Conservation (phyloP, 2,113 vertebrate species). For the Melanostigma gelatinosum region DNA sequence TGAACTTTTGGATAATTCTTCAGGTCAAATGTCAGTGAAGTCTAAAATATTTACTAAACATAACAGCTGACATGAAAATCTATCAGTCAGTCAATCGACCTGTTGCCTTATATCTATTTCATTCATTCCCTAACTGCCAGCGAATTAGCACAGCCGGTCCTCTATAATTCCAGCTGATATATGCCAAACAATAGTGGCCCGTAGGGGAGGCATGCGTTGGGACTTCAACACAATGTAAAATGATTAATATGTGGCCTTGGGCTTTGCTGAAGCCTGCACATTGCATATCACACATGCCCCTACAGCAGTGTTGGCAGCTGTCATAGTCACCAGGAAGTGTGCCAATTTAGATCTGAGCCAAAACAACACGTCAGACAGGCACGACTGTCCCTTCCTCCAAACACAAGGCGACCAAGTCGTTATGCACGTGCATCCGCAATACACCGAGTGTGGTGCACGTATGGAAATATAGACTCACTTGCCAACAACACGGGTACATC, state of each 20-base stretch:
- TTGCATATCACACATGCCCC: constrained; percentile 20
- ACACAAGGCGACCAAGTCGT: constrained; percentile 4
- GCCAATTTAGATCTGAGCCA: constrained; percentile 50
- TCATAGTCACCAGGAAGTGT: constrained; percentile 16
- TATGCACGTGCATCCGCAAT: neutral
- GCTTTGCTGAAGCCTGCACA: constrained; percentile 50
- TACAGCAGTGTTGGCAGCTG: constrained; percentile 54
- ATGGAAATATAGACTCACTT: neutral
- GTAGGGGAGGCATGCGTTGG: constrained; percentile 26
- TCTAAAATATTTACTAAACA: constrained; percentile 1
- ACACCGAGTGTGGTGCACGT: neutral
- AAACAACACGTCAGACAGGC: constrained; percentile 13
- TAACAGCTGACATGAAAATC: neutral
- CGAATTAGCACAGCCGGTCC: constrained; percentile 23
- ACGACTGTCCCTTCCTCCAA: neutral
- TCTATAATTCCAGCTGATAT: constrained; percentile 30
- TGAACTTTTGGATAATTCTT: neutral
- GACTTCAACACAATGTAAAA: constrained; percentile 41
- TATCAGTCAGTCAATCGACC: neutral
- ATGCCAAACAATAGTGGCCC: constrained; percentile 30
- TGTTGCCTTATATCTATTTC: neutral
- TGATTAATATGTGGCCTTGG: constrained; percentile 56
- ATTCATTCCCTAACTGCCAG: constrained; percentile 32
- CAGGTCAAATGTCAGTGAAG: neutral
- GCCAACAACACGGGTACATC: neutral